Base-by-base conservation (phyloP, 2,888 invertebrate species). In the Ochropacha duplaris region DNA sequence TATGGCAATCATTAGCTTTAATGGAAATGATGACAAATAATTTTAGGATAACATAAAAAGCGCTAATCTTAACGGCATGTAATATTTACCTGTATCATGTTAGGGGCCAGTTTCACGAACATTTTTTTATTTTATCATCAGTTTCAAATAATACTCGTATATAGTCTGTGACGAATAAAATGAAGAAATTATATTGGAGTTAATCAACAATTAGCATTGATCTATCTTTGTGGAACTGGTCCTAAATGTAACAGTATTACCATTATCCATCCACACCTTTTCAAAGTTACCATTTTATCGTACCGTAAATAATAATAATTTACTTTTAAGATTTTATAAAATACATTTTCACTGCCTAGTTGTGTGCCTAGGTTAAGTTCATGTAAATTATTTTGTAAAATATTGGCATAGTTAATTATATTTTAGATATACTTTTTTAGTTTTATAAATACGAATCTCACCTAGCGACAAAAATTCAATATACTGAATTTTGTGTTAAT, bases 321-420 rank as follows among this genome's bases (percentile, higher is more conserved):
- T 58, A 61, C 14, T 63, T 62, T n/a, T 67, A 66, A 70, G 58
- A 54, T 39, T 36, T 31, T 54, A 55, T 55, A 64, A 61, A 56
- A 63, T 54, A 50, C 57, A 56, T 68, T 66, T 74, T 81, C 87
- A 88, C 88, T 89, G 89, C 88, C 89, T 84, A 79, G 76, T 79
- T 61, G 0, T n/a, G 50, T 50, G 26, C 24, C 24, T 50, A 50
- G 62, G 71, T 44, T 44, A 19, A 77, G 65, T 57, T 76, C 75
- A 74, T 88, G 83, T 88, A 89, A 88, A 87, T 86, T 87, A 87
- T 84, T 87, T 77, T 88, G 84, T 87, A 86, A 80, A 82, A 85
- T 87, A 87, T 84, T 81, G 79, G 73, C 72, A 62, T 81, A 78
- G 67, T 69, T 74, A 69, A 58, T 68, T 70, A 65, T 69, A 71